A percentile compares a stretch with the other conserved stretches of the same genome.
These are phyloP conservation scores for Tryphoninae sp. DNA, from an alignment of 2,888 invertebrate genomes.

Conservation along the genomic window DNA sequence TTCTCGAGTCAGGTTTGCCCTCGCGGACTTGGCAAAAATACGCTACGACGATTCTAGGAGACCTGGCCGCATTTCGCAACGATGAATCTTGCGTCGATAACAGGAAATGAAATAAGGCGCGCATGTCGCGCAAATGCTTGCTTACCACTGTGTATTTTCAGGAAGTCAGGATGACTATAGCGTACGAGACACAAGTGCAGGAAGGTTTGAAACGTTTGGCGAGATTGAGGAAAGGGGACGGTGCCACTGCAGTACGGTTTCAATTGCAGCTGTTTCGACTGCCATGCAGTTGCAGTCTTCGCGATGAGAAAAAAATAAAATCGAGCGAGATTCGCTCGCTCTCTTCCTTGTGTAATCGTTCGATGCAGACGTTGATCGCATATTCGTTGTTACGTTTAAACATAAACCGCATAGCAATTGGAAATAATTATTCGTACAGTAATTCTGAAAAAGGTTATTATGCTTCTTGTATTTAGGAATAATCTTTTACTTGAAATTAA, in stretches of 20 bases:
- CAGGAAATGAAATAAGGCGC: constrained; percentile 47
- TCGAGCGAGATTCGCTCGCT: no score
- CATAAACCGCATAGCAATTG: no score
- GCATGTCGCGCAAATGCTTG: constrained; percentile 35
- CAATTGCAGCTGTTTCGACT: constrained; percentile 4
- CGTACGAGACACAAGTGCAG: background rate
- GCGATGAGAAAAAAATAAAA: background rate
- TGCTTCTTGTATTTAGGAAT: no score
- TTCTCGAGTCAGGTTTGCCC: background rate
- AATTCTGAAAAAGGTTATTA: background rate
- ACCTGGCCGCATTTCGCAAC: constrained; percentile 36
- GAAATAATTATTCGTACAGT: background rate
- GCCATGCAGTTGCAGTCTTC: background rate
- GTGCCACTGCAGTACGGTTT: constrained; percentile 5
- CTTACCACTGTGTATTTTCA: constrained; percentile 7
- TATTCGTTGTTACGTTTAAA: no score
- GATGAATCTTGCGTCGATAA: constrained; percentile 44
- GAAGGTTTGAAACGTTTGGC: background rate
- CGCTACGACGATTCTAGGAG: constrained; percentile 41
- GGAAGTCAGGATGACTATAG: constrained; percentile 15
- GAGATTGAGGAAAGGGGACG: constrained; percentile 7
- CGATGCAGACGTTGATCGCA: no score
- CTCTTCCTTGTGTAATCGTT: no score
- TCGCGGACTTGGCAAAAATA: constrained; percentile 26
- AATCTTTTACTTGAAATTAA: no score